A percentile compares a stretch with the other conserved stretches of the same genome.
These are phyloP conservation scores for Nothoprocta pentlandii DNA, from an alignment of 2,113 vertebrate genomes.

Conservation along the genomic window DNA sequence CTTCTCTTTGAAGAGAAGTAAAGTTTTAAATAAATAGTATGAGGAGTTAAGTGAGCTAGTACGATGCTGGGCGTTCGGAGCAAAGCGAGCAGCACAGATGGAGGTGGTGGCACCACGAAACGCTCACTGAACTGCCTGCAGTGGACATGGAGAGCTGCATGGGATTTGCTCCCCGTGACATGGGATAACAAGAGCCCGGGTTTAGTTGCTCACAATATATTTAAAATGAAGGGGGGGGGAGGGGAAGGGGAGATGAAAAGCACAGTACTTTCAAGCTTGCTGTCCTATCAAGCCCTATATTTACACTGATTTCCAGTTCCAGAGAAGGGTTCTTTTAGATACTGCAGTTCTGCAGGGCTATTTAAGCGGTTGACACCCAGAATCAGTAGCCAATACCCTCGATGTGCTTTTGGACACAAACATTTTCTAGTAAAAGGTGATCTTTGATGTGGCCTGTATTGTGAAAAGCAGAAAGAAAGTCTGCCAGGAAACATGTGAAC, in stretches of 20 bases:
- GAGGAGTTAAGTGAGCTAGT: not conserved
- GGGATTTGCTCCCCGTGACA: not conserved
- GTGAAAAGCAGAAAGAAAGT: not conserved
- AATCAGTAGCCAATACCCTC: not conserved
- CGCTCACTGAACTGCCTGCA: not conserved
- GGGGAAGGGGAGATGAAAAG: not conserved
- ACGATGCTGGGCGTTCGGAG: not conserved
- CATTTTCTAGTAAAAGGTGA: not conserved
- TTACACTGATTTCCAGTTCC: not conserved
- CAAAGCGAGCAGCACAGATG: not conserved
- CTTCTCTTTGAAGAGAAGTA: not conserved
- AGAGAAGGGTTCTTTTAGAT: not conserved
- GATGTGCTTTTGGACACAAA: not conserved
- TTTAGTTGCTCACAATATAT: not conserved
- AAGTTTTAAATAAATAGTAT: not conserved
- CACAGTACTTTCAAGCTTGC: not conserved
- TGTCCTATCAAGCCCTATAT: not conserved
- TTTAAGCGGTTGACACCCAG: not conserved
- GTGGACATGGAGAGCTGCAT: not conserved
- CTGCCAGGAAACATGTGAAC: not conserved
- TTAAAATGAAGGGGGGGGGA: not conserved
- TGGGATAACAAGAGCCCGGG: not conserved
- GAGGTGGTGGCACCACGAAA: rapidly evolving
- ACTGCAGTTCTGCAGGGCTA: not conserved
- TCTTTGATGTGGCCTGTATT: not conserved